Evolutionary conservation across 2,113 vertebrate species (phyloP), one percentile per base, ranked within the genome.

Genomic region (Ibidorhyncha struthersii): DNA sequence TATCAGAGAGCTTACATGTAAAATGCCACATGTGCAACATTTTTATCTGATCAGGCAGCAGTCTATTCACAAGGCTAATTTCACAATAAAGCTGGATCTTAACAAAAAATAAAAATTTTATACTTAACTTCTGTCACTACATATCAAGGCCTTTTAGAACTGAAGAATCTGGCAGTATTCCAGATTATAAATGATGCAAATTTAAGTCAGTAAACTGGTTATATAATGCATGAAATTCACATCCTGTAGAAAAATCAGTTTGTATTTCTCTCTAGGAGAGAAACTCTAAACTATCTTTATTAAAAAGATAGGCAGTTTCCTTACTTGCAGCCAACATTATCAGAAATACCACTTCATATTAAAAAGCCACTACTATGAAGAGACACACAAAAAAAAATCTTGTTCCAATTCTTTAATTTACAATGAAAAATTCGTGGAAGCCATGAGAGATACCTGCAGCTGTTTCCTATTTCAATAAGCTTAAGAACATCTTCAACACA

Each of bases 401-500:
- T 80, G 21, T 58, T 85, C 10, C 5, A 8, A 41, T 89, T 86
- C 41, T 76, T 43, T 90, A 40, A 84, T 67, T 65, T 61, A 88
- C 34, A 70, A 52, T 62, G 43, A 77, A 91, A 83, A 89, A 71
- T 22, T 69, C 71, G 90, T 85, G 45, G 74, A 96, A 94, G 71
- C 80, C 18, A 91, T 49, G 56, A 56, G 30, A 55, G 45, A 89
- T 98, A 99, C 99, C 99, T 99, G 99, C 99, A 99, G 97, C 99
- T 99, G 98, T 99, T 99, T 82, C 99, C 99, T 95, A 99, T 97
- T 97, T 99, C 99, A 92, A 99, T 99, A 87, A 99, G 99, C 82
- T 99, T 99, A 72, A 99, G 98, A 62, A 99, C 99, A 61, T 99
- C 99, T 98, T 99, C 99, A 21, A 99, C 99, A 98, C 99, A 99